Evolutionary conservation across 2,888 invertebrate species (phyloP).

Genomic region (Meiosimyza platycephala): DNA sequence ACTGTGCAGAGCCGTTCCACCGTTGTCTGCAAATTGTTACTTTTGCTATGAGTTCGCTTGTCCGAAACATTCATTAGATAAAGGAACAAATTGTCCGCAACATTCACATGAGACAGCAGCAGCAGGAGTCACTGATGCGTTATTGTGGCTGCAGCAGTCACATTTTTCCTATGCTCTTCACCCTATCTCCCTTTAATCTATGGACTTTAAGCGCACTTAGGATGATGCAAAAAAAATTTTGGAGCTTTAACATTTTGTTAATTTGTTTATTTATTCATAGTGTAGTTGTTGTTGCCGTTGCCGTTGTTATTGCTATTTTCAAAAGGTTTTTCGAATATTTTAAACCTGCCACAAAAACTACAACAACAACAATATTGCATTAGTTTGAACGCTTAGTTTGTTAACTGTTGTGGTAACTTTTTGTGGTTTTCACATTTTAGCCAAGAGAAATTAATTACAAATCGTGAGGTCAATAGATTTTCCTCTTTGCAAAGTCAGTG

Average conservation of each 20-base stretch:
- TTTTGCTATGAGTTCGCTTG: too few species aligned
- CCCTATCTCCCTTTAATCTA: neutral
- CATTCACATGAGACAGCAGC: neutral
- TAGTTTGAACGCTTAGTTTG: constrained; percentile 10
- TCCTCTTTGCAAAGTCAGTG: neutral
- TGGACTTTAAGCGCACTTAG: neutral
- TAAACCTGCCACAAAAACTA: too few species aligned
- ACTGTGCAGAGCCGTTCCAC: too few species aligned
- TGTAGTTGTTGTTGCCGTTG: neutral
- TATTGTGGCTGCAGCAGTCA: neutral
- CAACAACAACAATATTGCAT: constrained; percentile 21
- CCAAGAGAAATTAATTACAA: constrained; percentile 29
- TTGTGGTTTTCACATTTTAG: constrained; percentile 8
- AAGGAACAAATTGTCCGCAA: too few species aligned
- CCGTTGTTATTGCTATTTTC: neutral
- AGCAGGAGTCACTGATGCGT: neutral
- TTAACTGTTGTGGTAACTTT: constrained; percentile 30
- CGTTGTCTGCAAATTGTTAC: too few species aligned
- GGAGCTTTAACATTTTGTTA: constrained; percentile 5
- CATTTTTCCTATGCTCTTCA: neutral
- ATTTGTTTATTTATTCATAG: neutral
- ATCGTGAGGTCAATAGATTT: constrained; percentile 29
- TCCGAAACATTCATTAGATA: too few species aligned
- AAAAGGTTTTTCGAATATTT: too few species aligned
- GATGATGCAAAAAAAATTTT: constrained; percentile 13